These are phyloP conservation scores for Plecturocebus donacophilus DNA, from an alignment of 2,113 vertebrate species.

Conservation along the genomic window DNA sequence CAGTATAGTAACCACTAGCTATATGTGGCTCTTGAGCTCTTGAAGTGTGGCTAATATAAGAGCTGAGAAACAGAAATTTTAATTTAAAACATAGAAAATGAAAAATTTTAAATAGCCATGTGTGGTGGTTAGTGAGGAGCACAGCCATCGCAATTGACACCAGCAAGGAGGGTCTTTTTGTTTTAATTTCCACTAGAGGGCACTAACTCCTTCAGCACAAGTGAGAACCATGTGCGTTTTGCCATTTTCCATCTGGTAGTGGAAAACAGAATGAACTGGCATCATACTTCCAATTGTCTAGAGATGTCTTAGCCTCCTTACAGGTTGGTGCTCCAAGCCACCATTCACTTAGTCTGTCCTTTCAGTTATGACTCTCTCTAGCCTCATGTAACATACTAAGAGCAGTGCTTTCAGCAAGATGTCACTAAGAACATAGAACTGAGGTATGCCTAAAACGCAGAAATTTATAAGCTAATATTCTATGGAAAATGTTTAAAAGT, in stretches of 20 bases:
- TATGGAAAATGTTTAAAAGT: neutral
- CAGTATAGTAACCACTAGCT: neutral
- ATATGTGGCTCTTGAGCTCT: neutral
- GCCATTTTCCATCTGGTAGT: neutral
- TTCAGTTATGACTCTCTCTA: neutral
- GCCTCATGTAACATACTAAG: neutral
- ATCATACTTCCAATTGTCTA: neutral
- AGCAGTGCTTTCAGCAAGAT: neutral
- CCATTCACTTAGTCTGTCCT: neutral
- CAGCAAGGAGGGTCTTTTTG: neutral
- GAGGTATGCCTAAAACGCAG: neutral
- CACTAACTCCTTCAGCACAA: constrained; percentile 15
- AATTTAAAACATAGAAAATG: constrained; percentile 2
- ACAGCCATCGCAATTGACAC: neutral
- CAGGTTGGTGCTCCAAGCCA: neutral
- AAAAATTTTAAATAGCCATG: neutral
- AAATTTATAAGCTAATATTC: neutral
- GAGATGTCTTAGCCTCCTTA: neutral
- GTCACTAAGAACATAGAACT: neutral
- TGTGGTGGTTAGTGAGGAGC: neutral
- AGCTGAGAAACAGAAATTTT: neutral
- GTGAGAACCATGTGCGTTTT: neutral
- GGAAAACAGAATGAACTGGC: neutral
- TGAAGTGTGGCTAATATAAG: neutral
- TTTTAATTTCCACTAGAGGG: constrained; percentile 64